These are phyloP conservation scores for Ochropleura leucogaster DNA, from an alignment of 2,888 invertebrate genomes.

Conservation along the genomic window DNA sequence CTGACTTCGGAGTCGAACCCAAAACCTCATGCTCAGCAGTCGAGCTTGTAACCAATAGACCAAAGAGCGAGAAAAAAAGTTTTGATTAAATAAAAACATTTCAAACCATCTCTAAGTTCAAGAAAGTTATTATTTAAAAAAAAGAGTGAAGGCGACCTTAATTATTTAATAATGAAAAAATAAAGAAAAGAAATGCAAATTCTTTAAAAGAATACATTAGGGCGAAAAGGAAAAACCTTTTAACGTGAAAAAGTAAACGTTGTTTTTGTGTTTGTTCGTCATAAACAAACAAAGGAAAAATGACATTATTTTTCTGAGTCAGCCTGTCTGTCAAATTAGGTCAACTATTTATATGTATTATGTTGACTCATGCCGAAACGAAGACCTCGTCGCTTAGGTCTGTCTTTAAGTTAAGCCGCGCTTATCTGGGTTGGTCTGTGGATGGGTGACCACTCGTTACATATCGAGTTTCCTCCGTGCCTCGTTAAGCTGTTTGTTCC, in stretches of 20 bases:
- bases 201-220: conserved; percentile 38
- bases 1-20: no score
- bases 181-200: conserved; percentile 35
- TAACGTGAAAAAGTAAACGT: conserved; percentile 27
- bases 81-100: conserved; percentile 15
- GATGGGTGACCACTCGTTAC: no score
- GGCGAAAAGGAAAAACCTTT: conserved; percentile 27
- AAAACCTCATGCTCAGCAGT: no score
- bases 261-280: conserved; percentile 28
- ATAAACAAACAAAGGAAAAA: conserved; percentile 24
- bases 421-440: no score
- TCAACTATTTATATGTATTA: neutral
- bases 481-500: no score
- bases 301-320: conserved; percentile 17
- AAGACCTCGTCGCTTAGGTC: no score
- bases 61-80: neutral
- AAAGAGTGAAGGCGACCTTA: conserved; percentile 43
- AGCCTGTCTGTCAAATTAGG: conserved; percentile 31
- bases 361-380: conserved; percentile 5
- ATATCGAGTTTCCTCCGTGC: no score
- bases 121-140: conserved; percentile 34
- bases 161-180: conserved; percentile 41
- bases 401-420: no score
- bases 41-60: no score
- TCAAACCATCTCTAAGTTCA: conserved; percentile 6